Percentiles rank a stretch among this genome's conserved stretches.
phyloP scores from a whole-genome alignment of 35 echinoderm and acorn worm genomes.

The Heliocidaris tuberculata region DNA sequence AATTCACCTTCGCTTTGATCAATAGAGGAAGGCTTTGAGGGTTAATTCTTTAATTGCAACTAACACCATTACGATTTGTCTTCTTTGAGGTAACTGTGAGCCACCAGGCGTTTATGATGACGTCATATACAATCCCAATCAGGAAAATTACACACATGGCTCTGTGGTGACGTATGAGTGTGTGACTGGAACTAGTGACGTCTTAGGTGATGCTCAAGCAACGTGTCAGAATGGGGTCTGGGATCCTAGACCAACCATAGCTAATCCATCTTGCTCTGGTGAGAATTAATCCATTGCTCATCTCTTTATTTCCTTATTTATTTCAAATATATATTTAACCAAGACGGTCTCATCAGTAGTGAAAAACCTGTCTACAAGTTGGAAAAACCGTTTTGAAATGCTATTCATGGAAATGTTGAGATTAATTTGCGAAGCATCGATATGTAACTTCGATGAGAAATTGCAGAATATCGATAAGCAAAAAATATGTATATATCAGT shows the following conservation, averaged over 20 bases:
- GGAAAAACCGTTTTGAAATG: no score
- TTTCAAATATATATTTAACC: no score
- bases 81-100: background rate
- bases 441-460: no score
- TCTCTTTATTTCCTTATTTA: background rate
- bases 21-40: no score
- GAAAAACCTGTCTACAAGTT: no score
- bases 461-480: no score
- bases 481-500: no score
- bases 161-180: background rate
- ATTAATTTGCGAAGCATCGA: no score
- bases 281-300: background rate
- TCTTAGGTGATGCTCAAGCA: background rate
- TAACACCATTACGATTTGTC: background rate
- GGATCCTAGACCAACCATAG: background rate
- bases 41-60: no score
- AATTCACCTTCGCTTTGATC: no score
- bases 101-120: background rate
- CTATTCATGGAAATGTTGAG: no score
- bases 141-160: background rate
- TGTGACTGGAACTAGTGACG: background rate
- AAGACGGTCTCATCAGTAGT: no score
- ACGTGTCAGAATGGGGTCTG: background rate
- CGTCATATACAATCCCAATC: constrained; percentile 13
- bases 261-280: constrained; percentile 32